phyloP scores from a whole-genome alignment of 2,797 vertebrate genomes.

The Bradypodion ventrale region DNA sequence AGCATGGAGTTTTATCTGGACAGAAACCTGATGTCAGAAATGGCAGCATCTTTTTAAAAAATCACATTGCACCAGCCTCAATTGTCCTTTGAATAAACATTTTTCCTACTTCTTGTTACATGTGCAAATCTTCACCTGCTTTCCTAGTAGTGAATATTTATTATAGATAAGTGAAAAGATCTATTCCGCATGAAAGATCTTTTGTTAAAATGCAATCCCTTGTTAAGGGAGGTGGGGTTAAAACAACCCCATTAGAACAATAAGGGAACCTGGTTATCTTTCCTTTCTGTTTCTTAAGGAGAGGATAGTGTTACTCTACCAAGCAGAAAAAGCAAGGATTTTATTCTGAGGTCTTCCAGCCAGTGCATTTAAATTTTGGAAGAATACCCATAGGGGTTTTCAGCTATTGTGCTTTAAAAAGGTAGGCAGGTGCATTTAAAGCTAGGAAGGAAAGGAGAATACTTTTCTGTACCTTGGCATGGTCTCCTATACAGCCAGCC shows the following conservation, averaged over 20 bases:
- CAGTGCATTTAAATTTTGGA: conserved; percentile 72
- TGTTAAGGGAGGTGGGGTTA: not conserved
- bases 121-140: conserved; percentile 16
- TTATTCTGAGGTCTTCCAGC: conserved; percentile 69
- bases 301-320: conserved; percentile 63
- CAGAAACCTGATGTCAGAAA: not conserved
- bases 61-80: not conserved
- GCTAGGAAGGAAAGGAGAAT: conserved; percentile 30
- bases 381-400: conserved; percentile 69
- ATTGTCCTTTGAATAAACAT: not conserved
- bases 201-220: conserved; percentile 38
- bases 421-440: conserved; percentile 65
- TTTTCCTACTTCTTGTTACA: not conserved
- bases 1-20: not conserved
- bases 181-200: conserved; percentile 53
- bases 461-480: conserved; percentile 42
- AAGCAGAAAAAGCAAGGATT: conserved; percentile 58
- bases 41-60: not conserved
- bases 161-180: conserved; percentile 50
- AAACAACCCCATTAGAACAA: conserved; percentile 5
- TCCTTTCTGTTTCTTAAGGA: conserved; percentile 32
- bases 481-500: conserved; percentile 32
- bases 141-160: conserved; percentile 36
- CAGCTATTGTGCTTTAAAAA: conserved; percentile 68
- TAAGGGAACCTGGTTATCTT: conserved; percentile 4